phyloP scores from a whole-genome alignment of 2,797 vertebrate genomes.

The Clamator glandarius region DNA sequence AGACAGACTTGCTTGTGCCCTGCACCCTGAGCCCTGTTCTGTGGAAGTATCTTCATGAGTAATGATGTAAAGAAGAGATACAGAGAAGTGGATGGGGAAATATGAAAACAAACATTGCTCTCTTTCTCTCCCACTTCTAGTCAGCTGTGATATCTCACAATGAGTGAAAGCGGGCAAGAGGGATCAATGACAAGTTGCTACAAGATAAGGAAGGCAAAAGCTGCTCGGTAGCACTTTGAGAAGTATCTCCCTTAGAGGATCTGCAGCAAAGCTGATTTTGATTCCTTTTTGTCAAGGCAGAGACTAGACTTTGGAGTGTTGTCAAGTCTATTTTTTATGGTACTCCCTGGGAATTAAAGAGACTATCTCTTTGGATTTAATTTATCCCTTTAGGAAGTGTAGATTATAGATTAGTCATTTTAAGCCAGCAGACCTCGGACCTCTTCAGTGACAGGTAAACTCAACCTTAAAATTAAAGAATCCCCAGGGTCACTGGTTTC shows the following conservation, averaged over 20 bases:
- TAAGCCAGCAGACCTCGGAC: constrained; percentile 2
- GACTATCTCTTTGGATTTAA: not conserved
- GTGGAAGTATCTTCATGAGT: not conserved
- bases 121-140: not conserved
- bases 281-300: not conserved
- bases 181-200: not conserved
- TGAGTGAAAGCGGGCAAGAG: not conserved
- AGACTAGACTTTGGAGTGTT: constrained; percentile 2
- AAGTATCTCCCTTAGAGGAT: not conserved
- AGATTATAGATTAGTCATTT: constrained; percentile 33
- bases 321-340: constrained; percentile 26
- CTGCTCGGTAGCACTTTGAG: not conserved
- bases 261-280: not conserved
- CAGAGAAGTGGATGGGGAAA: not conserved
- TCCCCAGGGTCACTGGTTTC: not conserved
- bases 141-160: not conserved
- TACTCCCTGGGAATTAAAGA: constrained; percentile 4
- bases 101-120: not conserved
- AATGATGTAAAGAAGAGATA: not conserved
- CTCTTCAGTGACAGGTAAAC: constrained; percentile 16
- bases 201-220: not conserved
- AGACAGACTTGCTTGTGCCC: not conserved
- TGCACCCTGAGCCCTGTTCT: not conserved
- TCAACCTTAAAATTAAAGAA: not conserved
- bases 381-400: constrained; percentile 18